Evolutionary conservation across 2,113 vertebrate genomes (phyloP), one percentile per base, ranked within the genome.

Genomic region (Agelaius phoeniceus): DNA sequence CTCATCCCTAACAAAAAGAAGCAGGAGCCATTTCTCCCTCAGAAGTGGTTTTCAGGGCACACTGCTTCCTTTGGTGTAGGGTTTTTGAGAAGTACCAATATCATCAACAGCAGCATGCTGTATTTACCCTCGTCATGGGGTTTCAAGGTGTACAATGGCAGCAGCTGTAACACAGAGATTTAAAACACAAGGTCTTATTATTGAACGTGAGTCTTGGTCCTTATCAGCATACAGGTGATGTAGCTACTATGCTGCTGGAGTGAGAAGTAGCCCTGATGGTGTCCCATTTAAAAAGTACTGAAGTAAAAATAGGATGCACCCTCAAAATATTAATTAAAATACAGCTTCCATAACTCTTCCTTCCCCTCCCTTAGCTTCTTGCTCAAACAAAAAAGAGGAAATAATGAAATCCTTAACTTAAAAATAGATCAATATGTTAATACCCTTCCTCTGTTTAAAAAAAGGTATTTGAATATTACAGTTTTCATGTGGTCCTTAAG

Each of bases 221-320:
- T 94, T 87, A 51, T 80, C 82, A 79, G 84, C 4, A 0, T 33
- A n/a, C 30, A 83, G 80, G 62, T 10, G 10, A n/a, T 61, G n/a
- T 46, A n/a, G 54, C 72, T 65, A 39, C 83, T 4, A 0, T 81
- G 30, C 44, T 92, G 83, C 87, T 62, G 44, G 57, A 69, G 58
- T 46, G 33, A 92, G 83, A 88, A 95, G 80, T 8, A 73, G 41
- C 37, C 37, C 72, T 62, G 27, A 51, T 33, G 35, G 15, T 41
- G 28, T 77, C 88, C 80, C 58, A 31, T 67, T 68, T 95, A 69
- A 92, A 95, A 97, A 90, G 23, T 78, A 84, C 41, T 76, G 55
- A 94, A 89, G 21, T 35, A 43, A 86, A 92, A 78, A 21, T 11
- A 44, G 52, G 52, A 54, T 52, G 46, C 26, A 11, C 27, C 33